Conservation (phyloP, 2,888 invertebrate species). For the Yponomeuta plumbellus region DNA sequence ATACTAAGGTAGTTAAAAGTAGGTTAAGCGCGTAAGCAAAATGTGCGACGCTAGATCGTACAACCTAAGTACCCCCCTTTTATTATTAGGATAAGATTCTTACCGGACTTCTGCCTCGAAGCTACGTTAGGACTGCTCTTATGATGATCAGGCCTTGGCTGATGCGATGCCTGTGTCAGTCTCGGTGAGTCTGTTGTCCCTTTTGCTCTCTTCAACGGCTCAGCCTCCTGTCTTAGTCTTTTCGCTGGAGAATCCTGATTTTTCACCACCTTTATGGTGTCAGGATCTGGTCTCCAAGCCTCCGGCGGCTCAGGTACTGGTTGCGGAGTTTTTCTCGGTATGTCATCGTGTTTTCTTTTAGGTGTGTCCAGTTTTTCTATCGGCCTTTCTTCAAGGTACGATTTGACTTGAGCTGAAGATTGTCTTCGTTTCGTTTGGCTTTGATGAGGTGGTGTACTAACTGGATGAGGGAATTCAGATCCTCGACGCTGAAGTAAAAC, state of each 20-base stretch:
- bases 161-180: slow-evolving; percentile 52
- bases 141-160: slow-evolving; percentile 66
- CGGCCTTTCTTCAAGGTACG: slow-evolving; percentile 53
- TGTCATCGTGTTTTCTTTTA: slow-evolving; percentile 44
- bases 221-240: slow-evolving; percentile 63
- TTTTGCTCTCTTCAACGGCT: slow-evolving; percentile 63
- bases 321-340: slow-evolving; percentile 35
- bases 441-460: slow-evolving; percentile 63
- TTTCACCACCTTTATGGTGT: slow-evolving; percentile 58
- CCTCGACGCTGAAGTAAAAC: slow-evolving; percentile 55
- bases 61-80: no score
- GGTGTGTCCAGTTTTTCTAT: slow-evolving; percentile 41
- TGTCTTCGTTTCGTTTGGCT: slow-evolving; percentile 54
- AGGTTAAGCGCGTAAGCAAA: no score
- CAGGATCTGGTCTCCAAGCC: slow-evolving; percentile 61
- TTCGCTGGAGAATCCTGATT: slow-evolving; percentile 64
- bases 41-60: no score
- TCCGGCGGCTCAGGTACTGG: slow-evolving; percentile 30
- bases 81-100: slow-evolving; percentile 16
- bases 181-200: slow-evolving; percentile 60
- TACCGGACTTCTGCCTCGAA: slow-evolving; percentile 62
- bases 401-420: slow-evolving; percentile 58
- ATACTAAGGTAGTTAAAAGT: no score
- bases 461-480: slow-evolving; percentile 66
- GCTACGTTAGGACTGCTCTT: slow-evolving; percentile 81